Conservation (phyloP, 2,113 vertebrate species). For the Turdus rufiventris region DNA sequence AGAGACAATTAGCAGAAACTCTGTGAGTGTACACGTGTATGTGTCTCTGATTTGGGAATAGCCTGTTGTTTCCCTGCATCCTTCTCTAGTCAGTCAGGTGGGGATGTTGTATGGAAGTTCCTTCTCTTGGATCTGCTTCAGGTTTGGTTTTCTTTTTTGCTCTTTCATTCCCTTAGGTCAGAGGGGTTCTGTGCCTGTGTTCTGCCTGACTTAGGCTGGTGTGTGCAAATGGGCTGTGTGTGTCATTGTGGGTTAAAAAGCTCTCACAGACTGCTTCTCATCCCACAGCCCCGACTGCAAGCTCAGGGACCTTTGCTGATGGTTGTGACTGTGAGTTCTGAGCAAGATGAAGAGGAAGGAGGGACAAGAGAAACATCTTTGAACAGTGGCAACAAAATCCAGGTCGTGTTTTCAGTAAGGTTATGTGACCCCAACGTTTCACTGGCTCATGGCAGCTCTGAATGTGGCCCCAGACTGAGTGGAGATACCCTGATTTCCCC, state of each 20-base stretch:
- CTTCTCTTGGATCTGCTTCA: background rate
- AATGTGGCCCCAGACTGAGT: background rate
- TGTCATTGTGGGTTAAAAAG: background rate
- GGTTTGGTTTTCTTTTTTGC: background rate
- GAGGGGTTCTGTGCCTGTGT: background rate
- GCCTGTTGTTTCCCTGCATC: background rate
- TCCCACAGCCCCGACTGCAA: background rate
- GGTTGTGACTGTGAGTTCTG: background rate
- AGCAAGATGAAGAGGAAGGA: background rate
- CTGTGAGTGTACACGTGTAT: background rate
- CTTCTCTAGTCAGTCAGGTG: background rate
- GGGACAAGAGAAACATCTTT: background rate
- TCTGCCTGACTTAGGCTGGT: background rate
- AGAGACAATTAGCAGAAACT: background rate
- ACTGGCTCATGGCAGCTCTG: background rate
- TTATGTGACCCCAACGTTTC: background rate
- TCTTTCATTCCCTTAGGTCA: background rate
- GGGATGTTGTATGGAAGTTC: background rate
- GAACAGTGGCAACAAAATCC: background rate
- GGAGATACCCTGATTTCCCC: background rate
- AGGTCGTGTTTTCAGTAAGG: accelerated
- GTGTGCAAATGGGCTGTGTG: background rate
- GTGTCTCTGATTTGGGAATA: background rate
- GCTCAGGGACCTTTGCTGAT: background rate
- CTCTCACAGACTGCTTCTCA: background rate